phyloP scores from a whole-genome alignment of 2,113 vertebrate genomes.

The Sphyrna mokarran region DNA sequence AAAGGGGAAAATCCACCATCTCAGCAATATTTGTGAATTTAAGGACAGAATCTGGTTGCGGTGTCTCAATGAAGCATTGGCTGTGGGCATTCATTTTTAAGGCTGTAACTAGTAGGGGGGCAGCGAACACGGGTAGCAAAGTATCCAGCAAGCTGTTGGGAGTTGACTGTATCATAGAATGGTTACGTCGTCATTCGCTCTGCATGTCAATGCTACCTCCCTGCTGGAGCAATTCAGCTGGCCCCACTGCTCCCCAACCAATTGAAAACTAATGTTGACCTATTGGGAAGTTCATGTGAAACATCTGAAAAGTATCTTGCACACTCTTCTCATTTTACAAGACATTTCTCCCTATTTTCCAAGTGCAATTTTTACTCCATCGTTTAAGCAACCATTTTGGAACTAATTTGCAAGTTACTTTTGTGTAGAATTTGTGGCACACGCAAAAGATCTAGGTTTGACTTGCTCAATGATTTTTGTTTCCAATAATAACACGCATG shows the following conservation, averaged over 20 bases:
- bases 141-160: not conserved
- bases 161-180: not conserved
- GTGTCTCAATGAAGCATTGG: not conserved
- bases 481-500: not conserved
- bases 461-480: not conserved
- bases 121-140: not conserved
- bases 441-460: not conserved
- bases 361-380: not conserved
- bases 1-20: not conserved
- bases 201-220: not conserved
- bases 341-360: not conserved
- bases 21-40: not conserved
- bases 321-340: not conserved
- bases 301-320: not conserved
- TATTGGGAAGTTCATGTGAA: not conserved
- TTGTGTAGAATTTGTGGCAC: not conserved
- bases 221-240: not conserved
- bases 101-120: not conserved
- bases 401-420: not conserved
- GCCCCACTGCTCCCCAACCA: not conserved
- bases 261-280: not conserved
- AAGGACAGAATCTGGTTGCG: not conserved
- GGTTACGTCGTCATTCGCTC: not conserved
- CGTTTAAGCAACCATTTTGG: not conserved
- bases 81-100: no score